Conservation (phyloP, 2,888 invertebrate genomes). For the Eugnorisma glareosa region DNA sequence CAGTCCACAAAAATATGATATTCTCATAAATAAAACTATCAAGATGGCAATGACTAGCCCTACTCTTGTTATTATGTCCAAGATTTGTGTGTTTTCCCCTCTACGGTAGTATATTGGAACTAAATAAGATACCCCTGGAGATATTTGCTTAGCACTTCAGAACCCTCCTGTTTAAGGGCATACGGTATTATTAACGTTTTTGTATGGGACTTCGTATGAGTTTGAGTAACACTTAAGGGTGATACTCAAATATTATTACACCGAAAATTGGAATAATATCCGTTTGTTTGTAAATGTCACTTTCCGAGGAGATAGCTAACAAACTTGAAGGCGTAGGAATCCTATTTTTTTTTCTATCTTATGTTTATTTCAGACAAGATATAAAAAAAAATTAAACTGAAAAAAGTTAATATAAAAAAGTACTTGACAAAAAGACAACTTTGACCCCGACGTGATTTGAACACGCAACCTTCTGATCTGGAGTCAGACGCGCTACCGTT, state of each 20-base stretch:
- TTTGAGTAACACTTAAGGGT: slow-evolving; percentile 33
- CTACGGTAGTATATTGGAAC: slow-evolving; percentile 29
- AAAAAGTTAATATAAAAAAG: background rate
- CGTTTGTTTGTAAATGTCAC: background rate
- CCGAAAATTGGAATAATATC: slow-evolving; percentile 15
- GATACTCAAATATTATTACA: slow-evolving; percentile 29
- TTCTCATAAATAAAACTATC: slow-evolving; percentile 50
- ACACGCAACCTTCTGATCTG: slow-evolving; percentile 99
- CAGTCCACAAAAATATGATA: slow-evolving; percentile 5
- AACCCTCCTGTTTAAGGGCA: slow-evolving; percentile 14
- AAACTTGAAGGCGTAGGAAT: background rate
- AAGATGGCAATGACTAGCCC: slow-evolving; percentile 27
- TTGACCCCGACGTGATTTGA: slow-evolving; percentile 99
- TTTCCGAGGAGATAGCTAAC: background rate
- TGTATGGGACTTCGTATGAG: slow-evolving; percentile 27
- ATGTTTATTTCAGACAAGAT: background rate
- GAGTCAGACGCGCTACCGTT: slow-evolving; percentile 99
- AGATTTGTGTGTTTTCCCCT: slow-evolving; percentile 50
- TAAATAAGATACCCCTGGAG: slow-evolving; percentile 30
- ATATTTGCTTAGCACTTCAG: slow-evolving; percentile 52
- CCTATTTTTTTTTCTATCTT: background rate
- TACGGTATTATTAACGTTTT: slow-evolving; percentile 44
- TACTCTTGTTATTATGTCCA: slow-evolving; percentile 33
- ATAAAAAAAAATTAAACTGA: background rate
- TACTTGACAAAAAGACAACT: background rate